Conservation (phyloP, 2,888 invertebrate species). For the Catocala fraxini region DNA sequence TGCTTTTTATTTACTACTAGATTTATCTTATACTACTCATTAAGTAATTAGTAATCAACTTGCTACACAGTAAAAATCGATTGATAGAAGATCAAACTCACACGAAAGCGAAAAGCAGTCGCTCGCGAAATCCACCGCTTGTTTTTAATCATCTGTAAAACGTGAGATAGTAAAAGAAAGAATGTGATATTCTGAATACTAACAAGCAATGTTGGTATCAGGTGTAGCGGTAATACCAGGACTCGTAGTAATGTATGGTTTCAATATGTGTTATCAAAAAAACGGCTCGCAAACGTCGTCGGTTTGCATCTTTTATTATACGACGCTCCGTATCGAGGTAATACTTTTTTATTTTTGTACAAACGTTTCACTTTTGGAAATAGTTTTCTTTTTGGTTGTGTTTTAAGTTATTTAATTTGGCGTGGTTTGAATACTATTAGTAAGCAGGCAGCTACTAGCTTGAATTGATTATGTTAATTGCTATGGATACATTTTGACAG, state of each 20-base stretch:
- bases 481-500: no score
- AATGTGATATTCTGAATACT: slow-evolving; percentile 68
- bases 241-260: slow-evolving; percentile 70
- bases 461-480: no score
- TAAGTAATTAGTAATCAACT: no score
- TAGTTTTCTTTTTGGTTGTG: slow-evolving; percentile 20
- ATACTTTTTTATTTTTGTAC: slow-evolving; percentile 39
- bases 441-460: no score
- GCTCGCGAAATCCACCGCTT: slow-evolving; percentile 21
- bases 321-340: slow-evolving; percentile 37
- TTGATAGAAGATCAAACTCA: no score
- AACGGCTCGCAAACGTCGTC: slow-evolving; percentile 48
- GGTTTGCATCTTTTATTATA: slow-evolving; percentile 60
- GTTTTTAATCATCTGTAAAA: slow-evolving; percentile 48
- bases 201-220: slow-evolving; percentile 65
- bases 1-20: no score
- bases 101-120: slow-evolving; percentile 4
- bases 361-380: slow-evolving; percentile 23
- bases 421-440: no score
- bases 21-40: no score
- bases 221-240: slow-evolving; percentile 67
- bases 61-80: no score
- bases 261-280: slow-evolving; percentile 66
- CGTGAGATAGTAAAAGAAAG: slow-evolving; percentile 48
- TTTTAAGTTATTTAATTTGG: neutral